Base-by-base conservation (phyloP, 2,888 invertebrate species). In the Epistrophella euchroma region DNA sequence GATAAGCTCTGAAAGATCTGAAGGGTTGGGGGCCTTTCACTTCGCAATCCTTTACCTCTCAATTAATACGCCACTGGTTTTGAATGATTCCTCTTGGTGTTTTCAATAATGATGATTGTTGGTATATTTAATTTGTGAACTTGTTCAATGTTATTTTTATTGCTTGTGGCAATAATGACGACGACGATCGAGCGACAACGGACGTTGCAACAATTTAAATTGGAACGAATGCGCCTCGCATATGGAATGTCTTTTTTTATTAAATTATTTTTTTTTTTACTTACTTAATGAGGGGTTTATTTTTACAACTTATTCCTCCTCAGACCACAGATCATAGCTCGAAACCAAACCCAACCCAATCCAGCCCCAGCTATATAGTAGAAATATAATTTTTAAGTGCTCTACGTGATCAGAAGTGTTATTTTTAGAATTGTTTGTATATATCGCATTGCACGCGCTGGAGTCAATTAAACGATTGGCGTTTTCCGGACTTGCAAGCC, bases 391-490 rank as follows among this genome's bases (percentile, higher is more conserved):
- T 45, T 11, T 56, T 37, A 50, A 72, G 45, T n/a, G 72, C 32
- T 13, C 37, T 85, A 80, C 80, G 72, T 76, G 85, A 81, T 81
- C 73, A 73, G 77, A 81, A 85, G 81, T 81, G 47, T 76, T 85
- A 85, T 85, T 85, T 85, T 85, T 81, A 85, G 85, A 85, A 81
- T 66, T 32, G 70, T n/a, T n/a, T 2, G 6, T 43, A 17, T 47
- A 19, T 75, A 71, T 80, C 35, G 75, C n/a, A n/a, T 58, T 64
- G 80, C 70, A 25, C 71, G 68, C 45, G 66, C 52, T 70, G 47
- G 66, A 73, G 75, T 79, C 83, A 83, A 75, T 83, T 87, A 83
- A 83, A 72, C 83, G 87, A 87, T 87, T 87, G 78, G 83, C 87
- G 71, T 66, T 83, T 83, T 87, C 87, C 83, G 87, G 87, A 52